Evolutionary conservation across 1,140 invertebrate species (phyloP).

Genomic region (Homarus americanus): DNA sequence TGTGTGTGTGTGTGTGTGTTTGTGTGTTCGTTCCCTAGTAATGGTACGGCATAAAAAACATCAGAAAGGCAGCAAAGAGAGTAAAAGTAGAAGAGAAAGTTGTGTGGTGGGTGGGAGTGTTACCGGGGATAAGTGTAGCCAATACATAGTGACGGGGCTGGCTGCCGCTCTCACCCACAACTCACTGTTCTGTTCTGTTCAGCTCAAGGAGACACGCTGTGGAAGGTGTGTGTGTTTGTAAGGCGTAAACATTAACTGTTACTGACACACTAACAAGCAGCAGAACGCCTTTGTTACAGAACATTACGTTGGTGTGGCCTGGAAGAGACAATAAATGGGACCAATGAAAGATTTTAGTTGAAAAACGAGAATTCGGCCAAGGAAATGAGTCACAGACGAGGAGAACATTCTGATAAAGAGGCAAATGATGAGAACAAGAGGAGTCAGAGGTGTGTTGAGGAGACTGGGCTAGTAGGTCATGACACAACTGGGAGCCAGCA

Average conservation of each 20-base stretch:
- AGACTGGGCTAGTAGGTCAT: constrained; percentile 45
- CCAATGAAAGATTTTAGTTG: too few species aligned
- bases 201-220: too few species aligned
- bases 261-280: too few species aligned
- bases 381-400: neutral
- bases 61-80: constrained; percentile 26
- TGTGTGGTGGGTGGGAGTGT: constrained; percentile 6
- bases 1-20: constrained; percentile 11
- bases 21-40: neutral
- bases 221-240: too few species aligned
- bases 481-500: neutral
- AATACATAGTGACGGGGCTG: neutral
- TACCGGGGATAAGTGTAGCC: neutral
- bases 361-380: neutral
- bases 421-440: neutral
- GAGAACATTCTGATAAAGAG: neutral
- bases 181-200: too few species aligned
- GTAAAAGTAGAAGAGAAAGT: constrained; percentile 51
- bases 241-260: too few species aligned
- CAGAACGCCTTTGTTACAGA: too few species aligned
- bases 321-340: too few species aligned
- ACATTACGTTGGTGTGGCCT: too few species aligned
- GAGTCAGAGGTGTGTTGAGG: constrained; percentile 8
- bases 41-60: constrained; percentile 10
- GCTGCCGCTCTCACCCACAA: neutral